These are phyloP conservation scores for Trachemys scripta DNA, from an alignment of 2,113 vertebrate species.

Conservation along the genomic window DNA sequence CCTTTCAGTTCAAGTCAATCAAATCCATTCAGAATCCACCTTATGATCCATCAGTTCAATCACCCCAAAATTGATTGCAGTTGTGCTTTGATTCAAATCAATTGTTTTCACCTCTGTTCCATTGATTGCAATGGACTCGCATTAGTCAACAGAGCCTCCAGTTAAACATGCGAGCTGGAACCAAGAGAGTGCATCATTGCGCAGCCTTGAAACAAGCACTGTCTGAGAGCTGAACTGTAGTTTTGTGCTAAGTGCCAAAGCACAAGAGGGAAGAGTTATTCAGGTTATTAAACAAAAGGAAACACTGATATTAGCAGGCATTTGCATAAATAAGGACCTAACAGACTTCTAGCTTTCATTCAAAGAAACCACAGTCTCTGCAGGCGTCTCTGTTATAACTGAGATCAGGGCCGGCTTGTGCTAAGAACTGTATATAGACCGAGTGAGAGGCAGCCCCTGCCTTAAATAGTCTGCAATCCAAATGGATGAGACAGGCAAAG, in stretches of 20 bases:
- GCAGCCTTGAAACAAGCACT: neutral
- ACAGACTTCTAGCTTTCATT: neutral
- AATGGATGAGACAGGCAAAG: neutral
- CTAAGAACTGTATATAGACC: accelerated
- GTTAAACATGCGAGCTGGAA: conserved; percentile 4
- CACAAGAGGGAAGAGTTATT: accelerated
- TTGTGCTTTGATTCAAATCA: conserved; percentile 75
- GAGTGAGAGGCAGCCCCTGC: accelerated
- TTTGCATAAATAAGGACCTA: neutral
- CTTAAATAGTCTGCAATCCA: neutral
- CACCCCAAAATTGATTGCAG: conserved; percentile 74
- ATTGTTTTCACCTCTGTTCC: conserved; percentile 74
- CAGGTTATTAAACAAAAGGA: neutral
- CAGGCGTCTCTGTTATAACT: neutral
- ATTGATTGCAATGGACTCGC: conserved; percentile 69
- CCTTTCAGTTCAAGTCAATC: conserved; percentile 72
- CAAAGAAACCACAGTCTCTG: neutral
- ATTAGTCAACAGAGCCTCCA: conserved; percentile 47
- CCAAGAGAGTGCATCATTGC: accelerated
- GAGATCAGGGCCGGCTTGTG: neutral
- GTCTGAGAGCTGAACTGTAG: neutral
- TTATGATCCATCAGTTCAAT: conserved; percentile 74
- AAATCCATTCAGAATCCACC: conserved; percentile 72
- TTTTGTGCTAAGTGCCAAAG: neutral
- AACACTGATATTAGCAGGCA: neutral